phyloP scores from a whole-genome alignment of 1,140 invertebrate genomes.

The Lasioglossum albipes region DNA sequence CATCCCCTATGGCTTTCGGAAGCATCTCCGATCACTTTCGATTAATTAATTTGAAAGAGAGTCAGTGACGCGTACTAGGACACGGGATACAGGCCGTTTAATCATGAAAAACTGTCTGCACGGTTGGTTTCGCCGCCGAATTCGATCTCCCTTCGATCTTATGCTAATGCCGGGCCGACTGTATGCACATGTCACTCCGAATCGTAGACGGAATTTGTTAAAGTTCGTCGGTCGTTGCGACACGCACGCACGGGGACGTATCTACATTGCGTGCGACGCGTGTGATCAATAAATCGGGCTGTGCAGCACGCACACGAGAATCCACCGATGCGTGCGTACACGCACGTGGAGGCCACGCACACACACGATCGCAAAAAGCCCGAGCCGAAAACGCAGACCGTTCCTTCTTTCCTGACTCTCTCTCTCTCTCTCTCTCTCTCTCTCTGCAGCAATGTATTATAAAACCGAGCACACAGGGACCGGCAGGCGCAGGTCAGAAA shows the following conservation, averaged over 20 bases:
- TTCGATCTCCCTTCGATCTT: conserved; percentile 16
- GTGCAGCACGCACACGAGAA: conserved; percentile 65
- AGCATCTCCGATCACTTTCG: too few species aligned
- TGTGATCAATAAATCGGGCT: conserved; percentile 79
- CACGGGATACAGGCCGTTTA: background rate
- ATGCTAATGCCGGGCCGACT: conserved; percentile 25
- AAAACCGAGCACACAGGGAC: background rate
- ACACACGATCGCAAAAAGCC: background rate
- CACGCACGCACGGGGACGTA: conserved; percentile 63
- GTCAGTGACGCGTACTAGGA: too few species aligned
- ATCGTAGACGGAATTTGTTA: conserved; percentile 53
- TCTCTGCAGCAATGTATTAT: conserved; percentile 4
- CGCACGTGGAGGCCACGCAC: conserved; percentile 48
- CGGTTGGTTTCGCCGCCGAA: background rate
- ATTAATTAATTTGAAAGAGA: too few species aligned
- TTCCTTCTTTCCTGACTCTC: conserved; percentile 1
- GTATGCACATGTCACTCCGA: conserved; percentile 26
- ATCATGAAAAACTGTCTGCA: background rate
- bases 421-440: background rate
- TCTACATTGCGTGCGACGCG: conserved; percentile 71
- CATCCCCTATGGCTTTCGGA: too few species aligned
- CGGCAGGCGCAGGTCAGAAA: conserved; percentile 8
- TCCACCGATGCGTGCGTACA: conserved; percentile 47
- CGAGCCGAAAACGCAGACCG: conserved; percentile 39
- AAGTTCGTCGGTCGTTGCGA: conserved; percentile 44